phyloP scores from a whole-genome alignment of 1,140 invertebrate genomes.

The Ladona fulva region DNA sequence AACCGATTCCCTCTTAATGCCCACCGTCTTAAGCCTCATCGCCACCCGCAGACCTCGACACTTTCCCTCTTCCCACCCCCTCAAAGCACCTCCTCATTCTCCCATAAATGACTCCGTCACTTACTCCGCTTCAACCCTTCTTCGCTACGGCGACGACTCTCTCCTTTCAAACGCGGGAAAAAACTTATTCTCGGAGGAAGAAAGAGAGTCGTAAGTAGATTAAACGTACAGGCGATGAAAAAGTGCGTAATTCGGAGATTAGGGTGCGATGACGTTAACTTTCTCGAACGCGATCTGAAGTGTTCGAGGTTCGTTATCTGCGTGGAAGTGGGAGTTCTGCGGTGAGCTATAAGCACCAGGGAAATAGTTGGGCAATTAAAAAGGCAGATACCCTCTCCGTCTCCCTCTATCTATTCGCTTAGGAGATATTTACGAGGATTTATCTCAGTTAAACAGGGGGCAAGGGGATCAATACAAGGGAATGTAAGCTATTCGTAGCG shows the following conservation, averaged over 20 bases:
- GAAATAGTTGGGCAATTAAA: not conserved
- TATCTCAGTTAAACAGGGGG: not conserved
- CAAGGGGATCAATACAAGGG: too few species aligned
- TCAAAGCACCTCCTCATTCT: not conserved
- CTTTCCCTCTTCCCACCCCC: too few species aligned
- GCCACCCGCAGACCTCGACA: too few species aligned
- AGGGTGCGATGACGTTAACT: not conserved
- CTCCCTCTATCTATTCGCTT: too few species aligned
- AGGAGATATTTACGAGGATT: not conserved
- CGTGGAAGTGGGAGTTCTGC: not conserved
- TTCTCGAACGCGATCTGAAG: not conserved
- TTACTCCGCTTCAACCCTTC: not conserved
- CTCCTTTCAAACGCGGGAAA: too few species aligned
- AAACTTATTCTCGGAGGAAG: too few species aligned
- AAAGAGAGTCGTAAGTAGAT: too few species aligned
- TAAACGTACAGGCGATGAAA: not conserved
- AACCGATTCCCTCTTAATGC: too few species aligned
- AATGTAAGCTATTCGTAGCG: too few species aligned
- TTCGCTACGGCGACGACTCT: not conserved
- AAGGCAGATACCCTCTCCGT: not conserved
- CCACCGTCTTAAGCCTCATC: too few species aligned
- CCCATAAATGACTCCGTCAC: not conserved
- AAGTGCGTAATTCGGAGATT: not conserved
- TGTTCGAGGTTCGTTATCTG: slow-evolving; percentile 3
- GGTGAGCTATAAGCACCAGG: not conserved